Base-by-base conservation (phyloP, 1,140 invertebrate species). In the Oscheius sp. region DNA sequence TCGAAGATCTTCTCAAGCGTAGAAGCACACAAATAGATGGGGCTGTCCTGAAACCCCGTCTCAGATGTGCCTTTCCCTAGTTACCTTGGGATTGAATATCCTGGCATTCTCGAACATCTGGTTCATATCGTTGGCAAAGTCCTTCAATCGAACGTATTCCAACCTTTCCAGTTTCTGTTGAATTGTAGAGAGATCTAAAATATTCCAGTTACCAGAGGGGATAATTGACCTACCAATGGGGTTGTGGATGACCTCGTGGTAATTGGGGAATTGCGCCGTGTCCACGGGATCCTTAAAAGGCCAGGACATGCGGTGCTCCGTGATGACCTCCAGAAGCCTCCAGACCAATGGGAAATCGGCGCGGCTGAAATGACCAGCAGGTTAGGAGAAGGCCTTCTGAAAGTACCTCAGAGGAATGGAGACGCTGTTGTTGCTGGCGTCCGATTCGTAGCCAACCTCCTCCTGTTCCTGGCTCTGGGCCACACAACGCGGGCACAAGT, bases 21-120 rank as follows among this genome's bases (percentile, higher is more conserved):
- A 85, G 96, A 93, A 3, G 95, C 95, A 87, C 93, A 95, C 79
- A 93, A 92, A 85, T 91, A 95, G 85, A 97, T 95, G 55, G 92
- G 91, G 20, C 93, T 94, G 84, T 95, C 93, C 82, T n/a, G n/a
- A n/a, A n/a, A n/a, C n/a, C n/a, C n/a, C n/a, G n/a, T n/a, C n/a
- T n/a, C n/a, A n/a, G n/a, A n/a, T n/a, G n/a, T n/a, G n/a, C n/a
- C n/a, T n/a, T n/a, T n/a, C n/a, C n/a, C n/a, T n/a, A n/a, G n/a
- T n/a, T n/a, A n/a, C n/a, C n/a, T 91, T 91, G 34, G 93, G 91
- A 88, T 97, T 97, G 85, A 95, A 97, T 80, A 94, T 94, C 66
- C 94, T 90, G 88, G 94, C 97, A 86, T 98, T 98, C 86, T 98
- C 94, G 87, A 97, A 97, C 81, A 97, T 95, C 85, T 95, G 94